These are phyloP conservation scores for Columba janthina DNA, from an alignment of 2,113 vertebrate species.

Conservation along the genomic window DNA sequence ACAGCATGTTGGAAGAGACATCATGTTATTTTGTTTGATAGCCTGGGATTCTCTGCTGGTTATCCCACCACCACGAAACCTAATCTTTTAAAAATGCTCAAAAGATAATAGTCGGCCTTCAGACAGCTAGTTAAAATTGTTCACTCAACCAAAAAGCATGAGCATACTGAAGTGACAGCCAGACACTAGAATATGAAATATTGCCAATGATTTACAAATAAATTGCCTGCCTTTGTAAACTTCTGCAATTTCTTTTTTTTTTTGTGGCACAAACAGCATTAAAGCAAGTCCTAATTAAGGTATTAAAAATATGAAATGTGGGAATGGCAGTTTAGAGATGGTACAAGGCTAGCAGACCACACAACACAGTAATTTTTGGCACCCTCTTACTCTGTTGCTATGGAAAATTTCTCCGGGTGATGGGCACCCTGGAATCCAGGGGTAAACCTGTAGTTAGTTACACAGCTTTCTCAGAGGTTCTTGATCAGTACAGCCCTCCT, in stretches of 20 bases:
- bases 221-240: neutral
- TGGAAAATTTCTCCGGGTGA: neutral
- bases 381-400: neutral
- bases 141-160: neutral
- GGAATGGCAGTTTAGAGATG: neutral
- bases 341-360: neutral
- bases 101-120: neutral
- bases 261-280: neutral
- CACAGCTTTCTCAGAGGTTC: neutral
- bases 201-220: neutral
- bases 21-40: rapidly evolving
- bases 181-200: neutral
- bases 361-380: neutral
- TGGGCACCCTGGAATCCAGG: neutral
- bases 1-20: neutral
- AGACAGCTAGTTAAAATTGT: constrained; percentile 30
- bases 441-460: neutral
- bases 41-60: neutral
- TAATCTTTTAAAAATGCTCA: neutral
- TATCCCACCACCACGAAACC: neutral
- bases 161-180: neutral
- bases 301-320: neutral
- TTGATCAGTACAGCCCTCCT: neutral
- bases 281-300: neutral
- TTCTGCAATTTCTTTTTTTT: neutral